Percentiles rank a stretch among this genome's conserved stretches.
phyloP scores from a whole-genome alignment of 2,888 invertebrate species.

The Yponomeuta sedellus region DNA sequence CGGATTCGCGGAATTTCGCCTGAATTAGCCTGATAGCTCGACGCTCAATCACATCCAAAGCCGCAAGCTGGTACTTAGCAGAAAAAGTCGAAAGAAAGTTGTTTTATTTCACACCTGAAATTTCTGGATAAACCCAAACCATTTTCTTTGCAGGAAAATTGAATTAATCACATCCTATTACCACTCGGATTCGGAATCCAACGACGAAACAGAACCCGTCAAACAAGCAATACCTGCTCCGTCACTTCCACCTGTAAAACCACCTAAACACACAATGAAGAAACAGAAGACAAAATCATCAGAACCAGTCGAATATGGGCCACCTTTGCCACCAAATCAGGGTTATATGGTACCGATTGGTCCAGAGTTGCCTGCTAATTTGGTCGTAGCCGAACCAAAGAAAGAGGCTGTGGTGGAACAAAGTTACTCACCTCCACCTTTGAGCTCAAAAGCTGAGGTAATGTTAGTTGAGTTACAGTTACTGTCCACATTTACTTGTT shows the following conservation, averaged over 20 bases:
- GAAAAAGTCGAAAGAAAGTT: too few relatives aligned
- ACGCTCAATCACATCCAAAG: too few relatives aligned
- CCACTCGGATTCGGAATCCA: constrained; percentile 73
- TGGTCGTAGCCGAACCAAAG: constrained; percentile 21
- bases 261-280: constrained; percentile 33
- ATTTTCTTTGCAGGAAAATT: constrained; percentile 61
- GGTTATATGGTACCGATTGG: constrained; percentile 58
- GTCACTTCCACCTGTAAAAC: constrained; percentile 21
- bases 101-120: not conserved
- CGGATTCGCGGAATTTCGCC: too few relatives aligned
- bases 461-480: constrained; percentile 5
- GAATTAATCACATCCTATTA: constrained; percentile 75
- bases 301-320: constrained; percentile 50
- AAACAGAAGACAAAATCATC: constrained; percentile 44
- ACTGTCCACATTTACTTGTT: too few relatives aligned
- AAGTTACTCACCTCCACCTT: not conserved
- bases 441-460: constrained; percentile 33
- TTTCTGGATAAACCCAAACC: not conserved
- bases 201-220: constrained; percentile 55
- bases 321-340: constrained; percentile 48
- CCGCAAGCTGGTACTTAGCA: too few relatives aligned
- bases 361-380: constrained; percentile 51
- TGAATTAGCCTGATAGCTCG: too few relatives aligned
- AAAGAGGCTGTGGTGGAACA: constrained; percentile 3
- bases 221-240: constrained; percentile 24